Evolutionary conservation across 2,888 invertebrate genomes (phyloP), one percentile per base, ranked within the genome.

Genomic region (Andrena chrysosceles): DNA sequence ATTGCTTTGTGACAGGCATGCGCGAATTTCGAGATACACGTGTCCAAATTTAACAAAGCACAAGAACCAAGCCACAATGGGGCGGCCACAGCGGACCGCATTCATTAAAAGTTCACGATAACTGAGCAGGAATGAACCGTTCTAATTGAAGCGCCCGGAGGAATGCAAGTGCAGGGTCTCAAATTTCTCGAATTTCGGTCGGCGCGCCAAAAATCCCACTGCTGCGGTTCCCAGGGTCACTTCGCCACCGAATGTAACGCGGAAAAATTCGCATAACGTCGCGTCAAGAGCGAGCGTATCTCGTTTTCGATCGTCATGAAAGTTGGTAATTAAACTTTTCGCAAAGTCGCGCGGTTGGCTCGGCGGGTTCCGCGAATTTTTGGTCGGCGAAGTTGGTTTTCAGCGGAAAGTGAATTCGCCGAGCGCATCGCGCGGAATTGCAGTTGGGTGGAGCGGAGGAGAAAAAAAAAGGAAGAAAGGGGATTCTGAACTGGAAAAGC

Each of bases 101-200:
- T 84, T 85, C 77, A 85, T 85, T 85, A 85, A 86, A 86, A 86
- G 75, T 85, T 85, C 62, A 63, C 83, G 75, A 77, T 59, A 74
- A 71, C 68, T 56, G 72, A 62, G 69, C 67, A 35, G 60, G 33
- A 42, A 42, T 56, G 75, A 73, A 73, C 52, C 42, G 69, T 56
- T 77, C 54, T 70, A 78, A 77, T 83, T 85, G 80, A 74, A 75
- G 54, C 29, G 31, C n/a, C 63, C 10, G 56, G 42, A 71, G 63
- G 31, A 23, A 31, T 26, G 31, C 7, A 42, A 52, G 35, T 20
- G 62, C 20, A 5, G 66, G 42, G 42, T 42, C 48, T 35, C 52
- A 60, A 75, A 70, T 78, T 76, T 83, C 35, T 10, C 26, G 42
- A 54, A 76, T 68, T 78, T 77, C 64, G 62, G 26, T 23, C 16